Percentiles rank a stretch among this genome's conserved stretches.
Evolutionary conservation across 1,140 invertebrate genomes (phyloP).

Genomic region (Drosophila carrolli): DNA sequence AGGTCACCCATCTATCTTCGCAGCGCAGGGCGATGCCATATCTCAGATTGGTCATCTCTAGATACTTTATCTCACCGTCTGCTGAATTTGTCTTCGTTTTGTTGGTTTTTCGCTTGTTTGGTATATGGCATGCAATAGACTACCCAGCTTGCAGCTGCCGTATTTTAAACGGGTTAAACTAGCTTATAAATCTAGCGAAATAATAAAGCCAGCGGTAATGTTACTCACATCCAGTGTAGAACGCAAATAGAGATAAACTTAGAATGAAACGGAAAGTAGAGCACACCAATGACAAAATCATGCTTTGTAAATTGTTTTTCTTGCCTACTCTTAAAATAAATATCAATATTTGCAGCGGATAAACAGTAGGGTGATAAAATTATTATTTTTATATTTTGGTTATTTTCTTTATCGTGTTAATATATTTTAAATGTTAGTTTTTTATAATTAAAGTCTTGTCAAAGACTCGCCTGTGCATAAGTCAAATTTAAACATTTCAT

Average conservation of each 20-base stretch:
- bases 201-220: background rate
- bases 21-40: constrained; percentile 10
- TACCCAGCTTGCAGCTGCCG: constrained; percentile 18
- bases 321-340: background rate
- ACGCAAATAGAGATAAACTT: background rate
- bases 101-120: constrained; percentile 7
- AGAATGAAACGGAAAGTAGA: constrained; percentile 20
- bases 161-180: constrained; percentile 25
- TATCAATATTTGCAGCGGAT: background rate
- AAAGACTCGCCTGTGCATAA: too few species aligned
- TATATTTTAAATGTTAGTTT: too few species aligned
- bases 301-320: background rate
- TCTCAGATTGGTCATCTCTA: constrained; percentile 35
- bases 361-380: background rate
- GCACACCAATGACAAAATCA: background rate
- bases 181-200: constrained; percentile 32
- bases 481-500: too few species aligned
- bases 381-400: background rate
- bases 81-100: constrained; percentile 26
- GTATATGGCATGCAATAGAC: constrained; percentile 22
- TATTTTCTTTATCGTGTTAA: background rate
- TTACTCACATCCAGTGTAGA: background rate
- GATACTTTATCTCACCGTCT: constrained; percentile 48
- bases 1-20: constrained; percentile 35
- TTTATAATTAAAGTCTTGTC: too few species aligned